Conservation (phyloP, 2,888 invertebrate species). For the Macroteleia sp. region DNA sequence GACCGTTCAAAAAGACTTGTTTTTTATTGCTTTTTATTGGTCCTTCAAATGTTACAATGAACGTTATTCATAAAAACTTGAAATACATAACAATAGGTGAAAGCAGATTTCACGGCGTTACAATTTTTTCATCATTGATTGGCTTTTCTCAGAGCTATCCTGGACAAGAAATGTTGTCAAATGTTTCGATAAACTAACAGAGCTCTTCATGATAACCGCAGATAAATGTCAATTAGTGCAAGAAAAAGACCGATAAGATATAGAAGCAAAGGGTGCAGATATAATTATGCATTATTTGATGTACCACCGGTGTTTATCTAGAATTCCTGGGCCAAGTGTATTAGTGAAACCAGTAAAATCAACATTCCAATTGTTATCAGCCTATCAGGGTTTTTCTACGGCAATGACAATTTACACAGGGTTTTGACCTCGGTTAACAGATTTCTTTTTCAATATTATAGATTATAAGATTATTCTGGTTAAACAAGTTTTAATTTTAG, state of each 20-base stretch:
- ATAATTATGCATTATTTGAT: slow-evolving; percentile 33
- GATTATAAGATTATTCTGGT: slow-evolving; percentile 18
- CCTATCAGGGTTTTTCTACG: slow-evolving; percentile 15
- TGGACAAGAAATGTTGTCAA: background rate
- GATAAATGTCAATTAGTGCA: slow-evolving; percentile 34
- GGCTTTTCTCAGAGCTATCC: too few relatives aligned
- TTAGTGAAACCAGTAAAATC: slow-evolving; percentile 13
- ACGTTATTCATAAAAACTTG: too few relatives aligned
- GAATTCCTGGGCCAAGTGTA: slow-evolving; percentile 23
- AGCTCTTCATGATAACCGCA: background rate
- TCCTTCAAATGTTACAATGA: too few relatives aligned
- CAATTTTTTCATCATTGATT: too few relatives aligned
- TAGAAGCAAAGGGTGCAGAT: background rate
- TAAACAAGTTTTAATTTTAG: slow-evolving; percentile 9
- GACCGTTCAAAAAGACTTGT: too few relatives aligned
- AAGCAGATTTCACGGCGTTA: too few relatives aligned
- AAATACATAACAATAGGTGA: too few relatives aligned
- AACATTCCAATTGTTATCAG: slow-evolving; percentile 38
- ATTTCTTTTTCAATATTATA: slow-evolving; percentile 7
- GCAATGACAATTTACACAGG: slow-evolving; percentile 19
- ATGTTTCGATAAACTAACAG: background rate
- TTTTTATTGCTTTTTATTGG: too few relatives aligned
- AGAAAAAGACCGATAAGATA: slow-evolving; percentile 24
- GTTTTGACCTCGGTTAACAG: slow-evolving; percentile 11
- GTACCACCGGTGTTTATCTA: slow-evolving; percentile 26